These are phyloP conservation scores for Brachyopa scutellaris DNA, from an alignment of 2,888 invertebrate species.

Conservation along the genomic window DNA sequence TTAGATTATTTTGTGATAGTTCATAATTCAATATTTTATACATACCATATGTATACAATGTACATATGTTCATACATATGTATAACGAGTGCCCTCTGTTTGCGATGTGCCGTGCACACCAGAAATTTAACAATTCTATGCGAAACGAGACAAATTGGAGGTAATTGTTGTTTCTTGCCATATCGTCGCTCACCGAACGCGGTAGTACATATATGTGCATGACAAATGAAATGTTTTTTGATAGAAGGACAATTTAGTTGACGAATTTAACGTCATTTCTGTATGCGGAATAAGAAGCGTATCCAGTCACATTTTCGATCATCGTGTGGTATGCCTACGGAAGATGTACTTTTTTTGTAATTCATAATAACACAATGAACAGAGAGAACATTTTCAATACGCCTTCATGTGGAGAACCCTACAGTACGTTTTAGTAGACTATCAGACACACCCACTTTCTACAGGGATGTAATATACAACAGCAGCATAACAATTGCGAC, in stretches of 20 bases:
- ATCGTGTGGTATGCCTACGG: neutral
- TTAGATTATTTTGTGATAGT: too few species aligned
- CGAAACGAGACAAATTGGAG: constrained; percentile 31
- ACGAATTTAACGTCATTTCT: constrained; percentile 32
- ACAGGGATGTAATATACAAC: neutral
- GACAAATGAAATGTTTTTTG: constrained; percentile 17
- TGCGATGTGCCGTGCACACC: neutral
- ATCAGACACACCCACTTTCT: constrained; percentile 29
- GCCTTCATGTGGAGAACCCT: constrained; percentile 4
- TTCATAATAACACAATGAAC: neutral
- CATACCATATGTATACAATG: too few species aligned
- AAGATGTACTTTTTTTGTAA: too few species aligned
- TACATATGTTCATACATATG: too few species aligned
- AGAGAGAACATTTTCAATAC: constrained; percentile 1
- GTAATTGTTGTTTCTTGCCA: constrained; percentile 23
- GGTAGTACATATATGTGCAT: neutral
- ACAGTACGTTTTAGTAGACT: constrained; percentile 31
- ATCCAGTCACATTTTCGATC: constrained; percentile 15
- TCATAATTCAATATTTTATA: too few species aligned
- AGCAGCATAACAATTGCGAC: neutral
- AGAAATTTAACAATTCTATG: neutral
- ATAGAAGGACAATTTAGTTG: constrained; percentile 16
- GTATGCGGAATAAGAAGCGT: constrained; percentile 10
- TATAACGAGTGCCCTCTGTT: neutral
- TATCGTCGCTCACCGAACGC: constrained; percentile 10